Evolutionary conservation across 2,888 invertebrate genomes (phyloP).

Genomic region (Trissolcus brochymenae): DNA sequence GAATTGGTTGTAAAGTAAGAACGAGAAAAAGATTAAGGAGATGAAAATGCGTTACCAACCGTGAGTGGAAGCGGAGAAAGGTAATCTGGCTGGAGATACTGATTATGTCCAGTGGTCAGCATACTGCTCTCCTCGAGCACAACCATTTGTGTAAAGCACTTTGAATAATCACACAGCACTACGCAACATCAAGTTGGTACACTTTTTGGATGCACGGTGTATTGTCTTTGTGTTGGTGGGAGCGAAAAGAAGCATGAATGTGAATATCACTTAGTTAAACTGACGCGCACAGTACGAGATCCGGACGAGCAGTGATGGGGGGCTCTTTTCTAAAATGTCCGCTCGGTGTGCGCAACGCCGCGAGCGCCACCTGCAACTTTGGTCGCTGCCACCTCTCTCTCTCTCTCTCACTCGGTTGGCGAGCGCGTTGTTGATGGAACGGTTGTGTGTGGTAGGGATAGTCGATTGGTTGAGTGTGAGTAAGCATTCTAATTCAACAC

Average conservation of each 20-base stretch:
- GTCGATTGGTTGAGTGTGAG: slow-evolving; percentile 78
- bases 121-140: slow-evolving; percentile 94
- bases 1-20: neutral
- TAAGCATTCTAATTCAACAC: slow-evolving; percentile 77
- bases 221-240: slow-evolving; percentile 3
- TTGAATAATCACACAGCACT: slow-evolving; percentile 52
- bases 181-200: slow-evolving; percentile 13
- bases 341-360: slow-evolving; percentile 62
- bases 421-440: neutral
- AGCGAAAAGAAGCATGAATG: slow-evolving; percentile 3
- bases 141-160: slow-evolving; percentile 82
- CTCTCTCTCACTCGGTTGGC: slow-evolving; percentile 57
- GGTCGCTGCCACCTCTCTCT: slow-evolving; percentile 69
- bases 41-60: slow-evolving; percentile 81
- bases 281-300: slow-evolving; percentile 66
- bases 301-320: slow-evolving; percentile 70
- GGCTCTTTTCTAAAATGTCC: slow-evolving; percentile 56
- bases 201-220: slow-evolving; percentile 7
- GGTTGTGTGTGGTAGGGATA: slow-evolving; percentile 74
- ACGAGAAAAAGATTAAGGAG: neutral
- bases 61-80: slow-evolving; percentile 94
- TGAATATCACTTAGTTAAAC: slow-evolving; percentile 8
- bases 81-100: slow-evolving; percentile 97
- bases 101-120: slow-evolving; percentile 92
- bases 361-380: slow-evolving; percentile 70